phyloP scores from a whole-genome alignment of 2,113 vertebrate species.

The Chaetodon auriga region DNA sequence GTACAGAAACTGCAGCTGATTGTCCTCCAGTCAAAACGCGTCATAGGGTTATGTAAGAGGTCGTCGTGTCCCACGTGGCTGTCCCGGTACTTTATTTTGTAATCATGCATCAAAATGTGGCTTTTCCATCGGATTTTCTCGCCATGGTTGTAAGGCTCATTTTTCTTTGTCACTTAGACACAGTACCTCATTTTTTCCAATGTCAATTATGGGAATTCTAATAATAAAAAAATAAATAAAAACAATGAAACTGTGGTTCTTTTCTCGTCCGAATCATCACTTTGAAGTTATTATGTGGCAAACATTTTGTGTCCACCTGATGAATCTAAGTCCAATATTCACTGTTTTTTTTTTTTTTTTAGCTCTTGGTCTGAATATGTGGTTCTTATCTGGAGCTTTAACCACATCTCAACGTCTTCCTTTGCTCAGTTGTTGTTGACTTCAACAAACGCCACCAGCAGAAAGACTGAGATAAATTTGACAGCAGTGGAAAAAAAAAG shows the following conservation, averaged over 20 bases:
- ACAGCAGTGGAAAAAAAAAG: no score
- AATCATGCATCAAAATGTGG: slow-evolving; percentile 28
- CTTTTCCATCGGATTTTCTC: slow-evolving; percentile 39
- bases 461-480: no score
- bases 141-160: slow-evolving; percentile 21
- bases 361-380: no score
- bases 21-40: slow-evolving; percentile 19
- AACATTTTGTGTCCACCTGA: no score
- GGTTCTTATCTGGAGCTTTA: not conserved
- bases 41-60: not conserved
- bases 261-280: not conserved
- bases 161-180: slow-evolving; percentile 62
- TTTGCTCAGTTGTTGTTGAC: no score
- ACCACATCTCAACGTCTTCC: not conserved
- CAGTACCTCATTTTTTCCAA: slow-evolving; percentile 74
- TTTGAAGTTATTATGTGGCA: no score
- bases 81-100: not conserved
- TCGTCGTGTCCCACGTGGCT: slow-evolving; percentile 16
- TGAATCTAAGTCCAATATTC: no score
- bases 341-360: no score
- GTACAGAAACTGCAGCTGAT: slow-evolving; percentile 18
- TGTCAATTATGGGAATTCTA: slow-evolving; percentile 66
- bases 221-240: slow-evolving; percentile 47
- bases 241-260: not conserved
- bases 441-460: no score